A percentile compares a stretch with the other conserved stretches of the same genome.
phyloP scores from a whole-genome alignment of 2,888 invertebrate genomes.

The Melikaiella ostensackeni region DNA sequence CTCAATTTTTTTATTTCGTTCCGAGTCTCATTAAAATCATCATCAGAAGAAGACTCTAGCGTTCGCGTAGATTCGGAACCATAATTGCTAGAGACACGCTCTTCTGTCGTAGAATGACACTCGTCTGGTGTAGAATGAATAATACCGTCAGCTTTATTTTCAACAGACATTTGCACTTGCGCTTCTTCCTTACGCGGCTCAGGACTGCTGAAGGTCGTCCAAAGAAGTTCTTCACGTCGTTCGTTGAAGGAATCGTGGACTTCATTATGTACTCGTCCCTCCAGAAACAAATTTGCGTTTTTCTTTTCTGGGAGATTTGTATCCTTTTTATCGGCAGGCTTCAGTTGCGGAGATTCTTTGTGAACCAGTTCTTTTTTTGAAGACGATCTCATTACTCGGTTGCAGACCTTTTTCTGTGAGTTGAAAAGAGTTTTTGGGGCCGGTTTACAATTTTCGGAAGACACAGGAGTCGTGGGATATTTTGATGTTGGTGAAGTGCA shows the following conservation, averaged over 20 bases:
- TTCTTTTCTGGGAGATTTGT: background rate
- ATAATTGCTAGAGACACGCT: constrained; percentile 11
- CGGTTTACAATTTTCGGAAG: background rate
- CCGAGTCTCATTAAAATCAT: constrained; percentile 44
- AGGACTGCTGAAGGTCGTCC: background rate
- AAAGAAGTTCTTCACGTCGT: background rate
- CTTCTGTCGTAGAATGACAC: background rate
- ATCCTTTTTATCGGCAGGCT: background rate
- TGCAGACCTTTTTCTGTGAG: background rate
- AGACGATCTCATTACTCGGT: background rate
- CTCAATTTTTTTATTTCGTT: constrained; percentile 48
- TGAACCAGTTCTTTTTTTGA: background rate
- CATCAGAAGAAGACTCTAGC: constrained; percentile 55
- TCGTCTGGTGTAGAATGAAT: background rate
- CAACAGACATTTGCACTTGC: background rate
- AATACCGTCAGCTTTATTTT: background rate
- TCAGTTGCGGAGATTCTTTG: background rate
- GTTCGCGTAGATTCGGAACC: constrained; percentile 42
- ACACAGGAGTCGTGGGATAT: background rate
- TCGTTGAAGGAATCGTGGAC: background rate
- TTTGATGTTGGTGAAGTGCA: constrained; percentile 38
- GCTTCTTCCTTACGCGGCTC: background rate
- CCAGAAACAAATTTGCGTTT: background rate
- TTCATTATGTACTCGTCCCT: constrained; percentile 4
- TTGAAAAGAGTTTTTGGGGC: background rate